phyloP scores from a whole-genome alignment of 2,797 vertebrate species.

The Bucorvus abyssinicus region DNA sequence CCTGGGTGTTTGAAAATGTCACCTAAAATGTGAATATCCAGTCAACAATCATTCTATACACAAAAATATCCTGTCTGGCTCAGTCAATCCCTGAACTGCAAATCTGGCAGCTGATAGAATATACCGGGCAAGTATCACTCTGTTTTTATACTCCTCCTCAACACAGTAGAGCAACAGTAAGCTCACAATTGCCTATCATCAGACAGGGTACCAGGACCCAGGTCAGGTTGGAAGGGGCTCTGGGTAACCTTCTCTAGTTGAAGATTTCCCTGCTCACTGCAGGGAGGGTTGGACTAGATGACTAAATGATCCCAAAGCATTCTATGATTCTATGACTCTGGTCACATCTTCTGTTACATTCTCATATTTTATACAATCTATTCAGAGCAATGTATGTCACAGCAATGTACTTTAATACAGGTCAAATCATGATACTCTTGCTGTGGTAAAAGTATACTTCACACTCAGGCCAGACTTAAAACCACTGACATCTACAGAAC shows the following conservation, averaged over 20 bases:
- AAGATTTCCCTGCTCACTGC: no score
- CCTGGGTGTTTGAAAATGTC: background rate
- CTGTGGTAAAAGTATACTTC: background rate
- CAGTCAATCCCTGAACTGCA: background rate
- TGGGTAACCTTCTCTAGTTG: no score
- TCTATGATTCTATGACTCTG: no score
- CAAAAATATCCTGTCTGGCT: background rate
- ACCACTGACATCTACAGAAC: background rate
- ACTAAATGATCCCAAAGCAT: no score
- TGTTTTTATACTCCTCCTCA: background rate
- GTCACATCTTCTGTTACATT: background rate
- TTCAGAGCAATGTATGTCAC: background rate
- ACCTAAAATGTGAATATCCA: background rate
- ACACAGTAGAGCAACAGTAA: background rate
- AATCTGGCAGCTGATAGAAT: background rate
- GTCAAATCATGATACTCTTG: background rate
- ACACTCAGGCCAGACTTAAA: background rate
- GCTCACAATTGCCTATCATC: background rate
- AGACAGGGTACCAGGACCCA: background rate
- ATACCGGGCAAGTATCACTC: background rate
- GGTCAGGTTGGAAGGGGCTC: no score
- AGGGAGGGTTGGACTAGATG: no score
- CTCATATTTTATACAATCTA: background rate
- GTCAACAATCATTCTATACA: background rate
- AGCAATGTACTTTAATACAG: background rate